Conservation (phyloP, 92 coral and sea anemone genomes). For the Epizoanthus ramosus region DNA sequence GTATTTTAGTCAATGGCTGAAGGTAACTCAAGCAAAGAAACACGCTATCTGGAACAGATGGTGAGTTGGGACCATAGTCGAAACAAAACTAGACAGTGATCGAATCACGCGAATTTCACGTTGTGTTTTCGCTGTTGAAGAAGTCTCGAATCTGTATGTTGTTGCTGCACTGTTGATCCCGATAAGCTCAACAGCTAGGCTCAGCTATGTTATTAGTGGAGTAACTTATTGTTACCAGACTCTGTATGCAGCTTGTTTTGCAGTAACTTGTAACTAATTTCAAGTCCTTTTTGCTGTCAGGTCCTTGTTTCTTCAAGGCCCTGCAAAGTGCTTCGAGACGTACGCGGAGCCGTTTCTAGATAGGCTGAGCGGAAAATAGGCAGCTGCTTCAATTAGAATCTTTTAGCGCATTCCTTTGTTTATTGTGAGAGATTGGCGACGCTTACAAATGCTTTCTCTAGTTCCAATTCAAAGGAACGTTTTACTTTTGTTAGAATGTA, state of each 20-base stretch:
- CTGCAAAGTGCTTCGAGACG: neutral
- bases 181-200: neutral
- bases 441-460: too few relatives aligned
- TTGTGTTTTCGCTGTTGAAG: neutral
- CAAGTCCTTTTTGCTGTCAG: neutral
- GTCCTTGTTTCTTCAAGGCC: neutral
- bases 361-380: too few relatives aligned
- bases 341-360: too few relatives aligned
- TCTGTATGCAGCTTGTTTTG: neutral
- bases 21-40: slow-evolving; percentile 11
- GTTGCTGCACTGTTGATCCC: neutral
- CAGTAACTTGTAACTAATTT: neutral
- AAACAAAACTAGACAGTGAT: neutral
- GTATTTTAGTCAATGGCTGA: slow-evolving; percentile 8
- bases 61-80: neutral
- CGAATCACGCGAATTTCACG: neutral
- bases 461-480: too few relatives aligned
- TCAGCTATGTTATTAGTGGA: neutral
- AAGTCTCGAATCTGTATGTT: neutral
- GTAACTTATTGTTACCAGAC: neutral
- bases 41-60: slow-evolving; percentile 6
- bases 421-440: too few relatives aligned
- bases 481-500: too few relatives aligned
- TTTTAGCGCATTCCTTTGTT: too few relatives aligned
- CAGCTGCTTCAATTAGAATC: too few relatives aligned